Evolutionary conservation across 2,888 invertebrate species (phyloP).

Genomic region (Volucella inflata): DNA sequence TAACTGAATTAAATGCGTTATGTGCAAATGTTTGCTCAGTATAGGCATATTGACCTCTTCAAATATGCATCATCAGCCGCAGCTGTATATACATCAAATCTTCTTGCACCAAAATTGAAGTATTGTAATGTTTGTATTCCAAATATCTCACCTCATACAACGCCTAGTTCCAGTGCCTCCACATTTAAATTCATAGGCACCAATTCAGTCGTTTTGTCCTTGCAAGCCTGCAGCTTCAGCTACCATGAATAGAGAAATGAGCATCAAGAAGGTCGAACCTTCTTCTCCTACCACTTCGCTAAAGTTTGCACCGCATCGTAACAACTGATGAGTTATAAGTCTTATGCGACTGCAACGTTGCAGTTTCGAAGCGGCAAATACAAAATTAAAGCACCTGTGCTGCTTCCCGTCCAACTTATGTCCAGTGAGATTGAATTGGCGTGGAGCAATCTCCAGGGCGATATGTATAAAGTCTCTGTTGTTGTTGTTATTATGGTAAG

Average conservation of each 20-base stretch:
- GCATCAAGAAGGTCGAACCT: constrained; percentile 44
- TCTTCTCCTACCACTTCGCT: constrained; percentile 2
- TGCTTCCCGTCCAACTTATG: constrained; percentile 32
- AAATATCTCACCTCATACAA: not conserved
- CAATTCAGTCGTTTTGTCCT: no score
- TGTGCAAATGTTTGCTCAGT: no score
- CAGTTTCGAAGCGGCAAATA: constrained; percentile 26
- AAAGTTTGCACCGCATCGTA: not conserved
- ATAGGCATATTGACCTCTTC: no score
- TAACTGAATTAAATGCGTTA: no score
- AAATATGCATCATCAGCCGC: no score
- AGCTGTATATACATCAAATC: constrained; percentile 10
- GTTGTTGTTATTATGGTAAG: not conserved
- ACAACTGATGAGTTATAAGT: constrained; percentile 63
- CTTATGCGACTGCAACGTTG: constrained; percentile 38
- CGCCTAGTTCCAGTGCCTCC: no score
- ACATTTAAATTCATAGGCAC: no score
- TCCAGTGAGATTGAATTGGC: constrained; percentile 60
- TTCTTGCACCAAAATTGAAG: constrained; percentile 50
- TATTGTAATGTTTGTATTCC: constrained; percentile 61
- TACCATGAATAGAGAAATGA: constrained; percentile 58
- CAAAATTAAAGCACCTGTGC: constrained; percentile 71
- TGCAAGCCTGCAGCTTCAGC: not conserved
- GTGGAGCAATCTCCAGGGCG: no score
- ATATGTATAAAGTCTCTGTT: constrained; percentile 4